Conservation (phyloP, 37 sponge, comb jelly and placozoan genomes). For the Dysidea cf. avara region DNA sequence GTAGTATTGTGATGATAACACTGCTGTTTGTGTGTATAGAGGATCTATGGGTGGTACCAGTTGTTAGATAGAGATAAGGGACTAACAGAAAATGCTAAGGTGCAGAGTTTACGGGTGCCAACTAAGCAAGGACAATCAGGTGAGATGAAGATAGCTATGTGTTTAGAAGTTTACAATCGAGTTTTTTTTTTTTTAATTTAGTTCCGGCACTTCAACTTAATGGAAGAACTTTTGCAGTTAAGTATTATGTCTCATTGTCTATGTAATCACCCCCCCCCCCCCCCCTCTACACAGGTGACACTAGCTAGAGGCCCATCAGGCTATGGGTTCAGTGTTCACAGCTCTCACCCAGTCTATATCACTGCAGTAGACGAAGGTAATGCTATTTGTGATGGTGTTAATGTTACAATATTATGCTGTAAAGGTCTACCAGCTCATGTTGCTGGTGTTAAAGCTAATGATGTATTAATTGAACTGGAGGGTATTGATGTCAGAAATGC, state of each 20-base stretch:
- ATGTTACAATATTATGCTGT: neutral
- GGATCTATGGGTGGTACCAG: constrained; percentile 75
- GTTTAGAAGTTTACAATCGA: no score
- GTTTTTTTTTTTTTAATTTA: no score
- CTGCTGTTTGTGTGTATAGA: constrained; percentile 8
- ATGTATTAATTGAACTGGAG: constrained; percentile 51
- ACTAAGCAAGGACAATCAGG: no score
- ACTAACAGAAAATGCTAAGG: constrained; percentile 30
- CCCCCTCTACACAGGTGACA: constrained; percentile 29
- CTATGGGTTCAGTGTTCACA: constrained; percentile 63
- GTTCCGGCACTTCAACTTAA: no score
- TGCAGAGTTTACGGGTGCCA: no score
- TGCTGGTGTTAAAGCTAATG: constrained; percentile 37
- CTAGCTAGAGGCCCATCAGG: constrained; percentile 43
- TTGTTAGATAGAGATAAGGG: constrained; percentile 56
- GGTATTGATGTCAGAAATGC: constrained; percentile 54
- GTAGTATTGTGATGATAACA: neutral
- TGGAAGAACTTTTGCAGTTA: no score
- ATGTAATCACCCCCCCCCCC: neutral
- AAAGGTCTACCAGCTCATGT: constrained; percentile 54
- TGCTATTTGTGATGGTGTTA: neutral
- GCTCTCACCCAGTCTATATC: constrained; percentile 54
- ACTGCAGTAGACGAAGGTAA: constrained; percentile 45
- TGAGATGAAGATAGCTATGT: no score
- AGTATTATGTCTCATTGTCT: no score